Evolutionary conservation across 2,888 invertebrate species (phyloP).

Genomic region (Megaustenia siamemsis): DNA sequence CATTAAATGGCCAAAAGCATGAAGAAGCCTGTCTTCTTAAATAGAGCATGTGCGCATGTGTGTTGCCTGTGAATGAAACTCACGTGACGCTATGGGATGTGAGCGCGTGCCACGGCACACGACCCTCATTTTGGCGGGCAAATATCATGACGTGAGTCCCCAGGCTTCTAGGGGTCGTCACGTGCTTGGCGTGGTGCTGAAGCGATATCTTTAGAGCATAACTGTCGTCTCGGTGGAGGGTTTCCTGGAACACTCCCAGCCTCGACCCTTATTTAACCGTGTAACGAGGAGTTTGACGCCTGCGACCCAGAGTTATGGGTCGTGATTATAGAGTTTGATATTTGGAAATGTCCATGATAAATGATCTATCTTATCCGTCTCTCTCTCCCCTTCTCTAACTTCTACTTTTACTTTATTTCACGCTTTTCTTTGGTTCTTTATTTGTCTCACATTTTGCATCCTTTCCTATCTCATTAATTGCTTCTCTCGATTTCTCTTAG

Average conservation of each 20-base stretch:
- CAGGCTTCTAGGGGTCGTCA: neutral
- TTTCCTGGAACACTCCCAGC: neutral
- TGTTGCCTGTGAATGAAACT: slow-evolving; percentile 5
- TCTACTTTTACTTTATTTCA: neutral
- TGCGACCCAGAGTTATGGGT: neutral
- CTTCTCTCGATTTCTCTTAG: neutral
- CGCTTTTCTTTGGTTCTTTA: too few relatives aligned
- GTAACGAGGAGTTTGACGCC: neutral
- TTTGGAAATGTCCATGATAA: neutral
- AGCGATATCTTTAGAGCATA: neutral
- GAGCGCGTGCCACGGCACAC: slow-evolving; percentile 4
- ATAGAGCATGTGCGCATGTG: neutral
- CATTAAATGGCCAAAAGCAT: slow-evolving; percentile 29
- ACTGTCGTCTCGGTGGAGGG: neutral
- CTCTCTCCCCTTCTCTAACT: neutral
- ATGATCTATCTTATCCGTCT: neutral
- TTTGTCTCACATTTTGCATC: too few relatives aligned
- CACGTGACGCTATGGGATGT: slow-evolving; percentile 11
- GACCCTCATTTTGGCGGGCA: slow-evolving; percentile 31
- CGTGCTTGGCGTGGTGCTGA: slow-evolving; percentile 9
- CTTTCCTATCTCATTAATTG: neutral
- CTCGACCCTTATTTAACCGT: slow-evolving; percentile 25
- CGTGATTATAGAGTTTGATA: neutral
- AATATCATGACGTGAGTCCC: slow-evolving; percentile 18
- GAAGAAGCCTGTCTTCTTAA: neutral